These are phyloP conservation scores for Nemoura dubitans DNA, from an alignment of 2,888 invertebrate species.

Conservation along the genomic window DNA sequence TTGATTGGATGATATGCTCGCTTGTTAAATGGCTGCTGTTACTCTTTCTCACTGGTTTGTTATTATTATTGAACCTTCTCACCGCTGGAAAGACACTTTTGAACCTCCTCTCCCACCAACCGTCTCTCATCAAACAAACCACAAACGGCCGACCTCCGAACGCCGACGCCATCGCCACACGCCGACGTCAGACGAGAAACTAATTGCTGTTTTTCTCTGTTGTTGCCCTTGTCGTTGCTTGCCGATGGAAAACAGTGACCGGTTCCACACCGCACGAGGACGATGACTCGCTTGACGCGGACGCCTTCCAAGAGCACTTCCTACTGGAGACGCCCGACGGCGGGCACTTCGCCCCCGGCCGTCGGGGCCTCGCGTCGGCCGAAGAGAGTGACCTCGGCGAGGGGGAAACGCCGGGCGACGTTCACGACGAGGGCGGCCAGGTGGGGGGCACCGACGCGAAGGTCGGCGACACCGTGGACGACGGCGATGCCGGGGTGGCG, in stretches of 20 bases:
- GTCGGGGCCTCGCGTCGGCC: constrained; percentile 48
- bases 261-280: constrained; percentile 65
- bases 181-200: constrained; percentile 31
- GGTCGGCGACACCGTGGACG: constrained; percentile 50
- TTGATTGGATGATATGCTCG: constrained; percentile 40
- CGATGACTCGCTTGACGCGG: constrained; percentile 66
- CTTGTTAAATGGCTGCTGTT: constrained; percentile 41
- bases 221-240: constrained; percentile 20
- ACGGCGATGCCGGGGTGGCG: constrained; percentile 55
- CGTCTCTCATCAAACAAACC: constrained; percentile 38
- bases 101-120: constrained; percentile 34
- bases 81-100: constrained; percentile 36
- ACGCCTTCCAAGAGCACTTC: constrained; percentile 64
- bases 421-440: constrained; percentile 30
- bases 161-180: constrained; percentile 40
- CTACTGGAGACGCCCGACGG: constrained; percentile 60
- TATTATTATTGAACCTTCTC: constrained; percentile 37
- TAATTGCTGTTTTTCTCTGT: constrained; percentile 48
- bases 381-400: constrained; percentile 50
- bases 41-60: constrained; percentile 42
- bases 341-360: constrained; percentile 49
- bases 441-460: constrained; percentile 48
- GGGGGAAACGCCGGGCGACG: constrained; percentile 45
- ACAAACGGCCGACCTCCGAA: not conserved
- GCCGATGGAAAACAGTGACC: constrained; percentile 54